Percentiles rank a stretch among this genome's conserved stretches.
These are phyloP conservation scores for Dryadula phaetusa DNA, from an alignment of 2,888 invertebrate genomes.

Conservation along the genomic window DNA sequence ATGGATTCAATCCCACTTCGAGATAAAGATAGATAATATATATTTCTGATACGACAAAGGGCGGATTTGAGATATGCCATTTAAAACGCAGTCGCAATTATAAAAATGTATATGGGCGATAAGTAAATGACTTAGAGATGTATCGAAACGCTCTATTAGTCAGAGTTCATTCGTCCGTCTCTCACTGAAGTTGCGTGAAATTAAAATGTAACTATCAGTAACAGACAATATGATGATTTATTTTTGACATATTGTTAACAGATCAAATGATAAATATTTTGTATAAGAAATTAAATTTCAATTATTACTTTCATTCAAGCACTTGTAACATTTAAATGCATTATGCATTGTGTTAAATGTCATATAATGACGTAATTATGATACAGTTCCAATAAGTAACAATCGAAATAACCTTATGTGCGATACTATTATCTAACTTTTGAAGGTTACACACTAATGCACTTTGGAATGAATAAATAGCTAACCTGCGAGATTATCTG, in stretches of 20 bases:
- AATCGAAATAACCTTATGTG: slow-evolving; percentile 15
- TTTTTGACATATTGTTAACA: not conserved
- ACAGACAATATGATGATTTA: not conserved
- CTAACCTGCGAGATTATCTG: not conserved
- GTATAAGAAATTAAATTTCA: not conserved
- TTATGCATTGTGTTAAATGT: slow-evolving; percentile 6
- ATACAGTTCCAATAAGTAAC: slow-evolving; percentile 7
- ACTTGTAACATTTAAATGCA: not conserved
- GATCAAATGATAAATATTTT: not conserved
- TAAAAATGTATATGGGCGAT: too few species aligned
- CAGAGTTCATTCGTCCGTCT: too few species aligned
- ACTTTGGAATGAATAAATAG: not conserved
- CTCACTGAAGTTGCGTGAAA: too few species aligned
- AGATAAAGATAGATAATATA: too few species aligned
- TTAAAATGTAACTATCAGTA: too few species aligned
- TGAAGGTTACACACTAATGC: slow-evolving; percentile 12
- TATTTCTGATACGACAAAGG: too few species aligned
- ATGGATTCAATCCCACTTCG: too few species aligned
- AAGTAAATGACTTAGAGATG: too few species aligned
- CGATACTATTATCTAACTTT: slow-evolving; percentile 3
- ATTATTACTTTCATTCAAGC: not conserved
- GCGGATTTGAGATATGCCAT: too few species aligned
- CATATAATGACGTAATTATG: slow-evolving; percentile 10
- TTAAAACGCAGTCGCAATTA: too few species aligned
- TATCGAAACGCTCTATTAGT: too few species aligned